Evolutionary conservation across 1,140 invertebrate genomes (phyloP), one percentile per base, ranked within the genome.

Genomic region (Philopotamus ludificatus): DNA sequence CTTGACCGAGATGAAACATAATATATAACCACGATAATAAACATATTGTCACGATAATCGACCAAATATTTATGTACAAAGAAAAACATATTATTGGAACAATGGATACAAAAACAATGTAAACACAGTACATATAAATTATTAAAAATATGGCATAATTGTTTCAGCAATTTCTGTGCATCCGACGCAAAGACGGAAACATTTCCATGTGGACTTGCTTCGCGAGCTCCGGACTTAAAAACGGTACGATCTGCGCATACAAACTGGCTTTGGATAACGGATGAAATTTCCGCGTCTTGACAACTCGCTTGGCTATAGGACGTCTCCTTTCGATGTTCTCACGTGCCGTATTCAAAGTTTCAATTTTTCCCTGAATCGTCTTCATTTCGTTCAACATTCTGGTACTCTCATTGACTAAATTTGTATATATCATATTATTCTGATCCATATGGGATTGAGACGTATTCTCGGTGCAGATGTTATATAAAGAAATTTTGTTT

Each of bases 241-340:
- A 68, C 45, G 65, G 69, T 16, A 70, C 66, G 21, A 70, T 65
- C 20, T 65, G 62, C 2, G 65, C 49, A 51, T 65, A 70, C 21
- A 70, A 65, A 58, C 25, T 51, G 8, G 65, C 44, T 59, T 68
- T 67, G 7, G 65, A 70, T 22, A 67, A 49, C n/a, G 39, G 44
- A 23, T 65, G 18, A 41, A 42, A 47, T 49, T 62, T 3, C 16
- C 45, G n/a, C 10, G 42, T 39, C 12, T 63, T 25, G n/a, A n/a
- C n/a, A 21, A 25, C 45, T n/a, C 20, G 21, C 2, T 34, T 10
- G 22, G 18, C 18, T 21, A 49, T 49, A 8, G 39, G 2, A 41
- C 21, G 9, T 47, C 16, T 7, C 47, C 25, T 39, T 44, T 41
- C 41, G 41, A 23, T 57, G 49, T 23, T 55, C 12, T 22, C 21